These are phyloP conservation scores for Spermophilus dauricus DNA, from an alignment of 2,113 vertebrate species.

Conservation along the genomic window DNA sequence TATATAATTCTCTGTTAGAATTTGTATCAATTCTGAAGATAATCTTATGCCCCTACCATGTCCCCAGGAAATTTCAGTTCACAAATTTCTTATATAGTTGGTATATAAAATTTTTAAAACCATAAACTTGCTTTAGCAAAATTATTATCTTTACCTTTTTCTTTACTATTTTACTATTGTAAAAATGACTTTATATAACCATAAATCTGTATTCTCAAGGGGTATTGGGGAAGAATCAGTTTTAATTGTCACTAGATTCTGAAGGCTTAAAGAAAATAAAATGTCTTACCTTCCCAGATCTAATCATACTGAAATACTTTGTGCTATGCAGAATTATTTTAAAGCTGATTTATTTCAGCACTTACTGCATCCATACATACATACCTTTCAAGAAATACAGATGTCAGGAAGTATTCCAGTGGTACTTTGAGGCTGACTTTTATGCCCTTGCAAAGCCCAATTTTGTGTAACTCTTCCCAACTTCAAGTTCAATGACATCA, in stretches of 20 bases:
- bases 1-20: constrained; percentile 44
- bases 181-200: constrained; percentile 3
- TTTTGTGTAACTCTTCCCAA: not conserved
- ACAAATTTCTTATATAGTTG: not conserved
- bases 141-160: not conserved
- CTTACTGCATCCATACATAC: not conserved
- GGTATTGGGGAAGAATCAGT: not conserved
- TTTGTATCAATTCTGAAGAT: not conserved
- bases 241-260: constrained; percentile 22
- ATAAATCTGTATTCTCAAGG: constrained; percentile 29
- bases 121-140: constrained; percentile 8
- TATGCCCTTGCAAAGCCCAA: not conserved
- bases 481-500: not conserved
- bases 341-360: not conserved
- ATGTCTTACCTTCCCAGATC: not conserved
- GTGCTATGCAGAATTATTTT: not conserved
- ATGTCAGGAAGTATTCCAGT: not conserved
- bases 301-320: constrained; percentile 32
- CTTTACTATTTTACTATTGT: constrained; percentile 3
- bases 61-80: not conserved
- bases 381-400: not conserved
- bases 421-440: not conserved
- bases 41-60: not conserved
- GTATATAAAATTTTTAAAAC: constrained; percentile 34
- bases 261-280: constrained; percentile 44